Conservation (phyloP, 1,140 invertebrate genomes). For the Phymastichus coffea region DNA sequence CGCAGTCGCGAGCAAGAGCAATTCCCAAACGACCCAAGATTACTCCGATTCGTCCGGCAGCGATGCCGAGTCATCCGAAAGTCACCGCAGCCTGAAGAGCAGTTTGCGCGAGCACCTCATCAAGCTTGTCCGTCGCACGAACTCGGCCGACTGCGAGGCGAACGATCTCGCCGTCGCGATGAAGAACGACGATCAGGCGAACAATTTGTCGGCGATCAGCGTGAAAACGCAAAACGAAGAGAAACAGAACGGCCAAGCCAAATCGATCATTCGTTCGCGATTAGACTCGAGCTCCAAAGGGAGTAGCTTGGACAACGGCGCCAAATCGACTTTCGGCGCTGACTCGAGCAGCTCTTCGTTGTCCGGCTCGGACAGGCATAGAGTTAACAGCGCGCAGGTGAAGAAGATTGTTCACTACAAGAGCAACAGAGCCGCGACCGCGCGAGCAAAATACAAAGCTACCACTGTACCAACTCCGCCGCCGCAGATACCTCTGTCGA, state of each 20-base stretch:
- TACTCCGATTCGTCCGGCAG: conserved; percentile 33
- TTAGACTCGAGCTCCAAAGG: conserved; percentile 43
- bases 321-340: conserved; percentile 41
- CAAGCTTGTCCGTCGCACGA: conserved; percentile 23
- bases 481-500: conserved; percentile 50
- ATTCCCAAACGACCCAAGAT: conserved; percentile 29
- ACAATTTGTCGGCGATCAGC: too few species aligned
- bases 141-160: conserved; percentile 25
- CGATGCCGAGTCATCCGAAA: conserved; percentile 44
- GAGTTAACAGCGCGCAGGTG: conserved; percentile 63
- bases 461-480: conserved; percentile 54
- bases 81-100: conserved; percentile 42
- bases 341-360: conserved; percentile 44
- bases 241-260: too few species aligned
- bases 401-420: conserved; percentile 50
- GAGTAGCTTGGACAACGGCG: conserved; percentile 46
- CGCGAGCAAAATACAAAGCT: conserved; percentile 59
- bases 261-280: conserved; percentile 24
- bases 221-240: not conserved
- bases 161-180: too few species aligned
- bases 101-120: conserved; percentile 40
- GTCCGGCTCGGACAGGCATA: conserved; percentile 43
- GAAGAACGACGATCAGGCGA: conserved; percentile 26
- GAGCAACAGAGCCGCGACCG: conserved; percentile 62
- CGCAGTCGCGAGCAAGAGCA: conserved; percentile 28